Evolutionary conservation across 2,797 vertebrate genomes (phyloP).

Genomic region (Falco concolor): DNA sequence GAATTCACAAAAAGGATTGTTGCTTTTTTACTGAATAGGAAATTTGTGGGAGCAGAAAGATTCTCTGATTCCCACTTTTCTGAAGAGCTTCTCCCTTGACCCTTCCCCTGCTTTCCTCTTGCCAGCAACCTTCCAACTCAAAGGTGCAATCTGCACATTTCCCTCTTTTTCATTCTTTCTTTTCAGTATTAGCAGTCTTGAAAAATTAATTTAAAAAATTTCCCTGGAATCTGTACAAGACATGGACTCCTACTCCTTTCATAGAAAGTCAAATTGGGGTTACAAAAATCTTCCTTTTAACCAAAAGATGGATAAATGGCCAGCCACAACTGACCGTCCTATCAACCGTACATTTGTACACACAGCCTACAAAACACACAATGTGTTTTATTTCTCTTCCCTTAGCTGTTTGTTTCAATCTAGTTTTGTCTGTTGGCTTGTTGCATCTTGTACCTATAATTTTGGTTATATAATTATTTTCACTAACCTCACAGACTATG

Average conservation of each 20-base stretch:
- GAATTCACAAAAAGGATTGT: background rate
- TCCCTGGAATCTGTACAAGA: background rate
- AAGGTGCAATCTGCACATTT: background rate
- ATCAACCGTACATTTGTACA: background rate
- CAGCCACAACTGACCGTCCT: background rate
- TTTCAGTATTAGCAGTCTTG: background rate
- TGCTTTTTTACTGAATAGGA: background rate
- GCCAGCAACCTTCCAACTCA: background rate
- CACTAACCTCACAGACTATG: background rate
- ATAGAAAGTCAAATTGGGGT: background rate
- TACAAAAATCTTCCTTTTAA: background rate
- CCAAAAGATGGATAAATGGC: background rate
- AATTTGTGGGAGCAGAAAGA: background rate
- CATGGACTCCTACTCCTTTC: background rate
- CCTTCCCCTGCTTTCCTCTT: background rate
- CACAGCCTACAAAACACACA: background rate
- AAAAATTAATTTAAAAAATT: background rate
- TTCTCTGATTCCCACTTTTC: background rate
- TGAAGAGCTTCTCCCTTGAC: background rate
- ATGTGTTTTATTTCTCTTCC: background rate
- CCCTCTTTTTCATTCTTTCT: background rate
- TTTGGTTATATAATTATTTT: background rate
- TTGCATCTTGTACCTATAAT: background rate
- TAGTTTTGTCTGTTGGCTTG: background rate
- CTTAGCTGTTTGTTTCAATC: background rate